Evolutionary conservation across 2,113 vertebrate genomes (phyloP), one percentile per base, ranked within the genome.

Genomic region (Ochotona curzoniae): DNA sequence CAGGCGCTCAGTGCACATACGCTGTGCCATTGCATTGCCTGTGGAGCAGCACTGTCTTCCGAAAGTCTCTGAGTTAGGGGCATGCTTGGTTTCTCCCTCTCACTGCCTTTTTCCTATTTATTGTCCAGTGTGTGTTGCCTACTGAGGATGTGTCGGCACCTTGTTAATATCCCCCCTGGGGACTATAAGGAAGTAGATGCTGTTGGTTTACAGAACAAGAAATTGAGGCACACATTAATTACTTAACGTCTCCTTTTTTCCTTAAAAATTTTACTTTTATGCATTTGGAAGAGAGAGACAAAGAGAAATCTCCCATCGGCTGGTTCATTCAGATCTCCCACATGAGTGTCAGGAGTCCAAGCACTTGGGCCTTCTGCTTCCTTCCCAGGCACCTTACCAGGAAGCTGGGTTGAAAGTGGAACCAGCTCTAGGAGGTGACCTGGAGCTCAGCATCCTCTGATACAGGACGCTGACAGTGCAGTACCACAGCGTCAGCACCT

Each of bases 201-300:
- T 82, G 1, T 89, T 83, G 70, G 49, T 82, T 94, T 93, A 90
- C n/a, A 80, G 64, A 69, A 71, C 82, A 81, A 83, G 49, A 94
- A 93, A 86, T n/a, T 73, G 67, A 93, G 73, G 60, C 67, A 73
- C 47, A 61, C 54, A 61, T 47, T 64, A 69, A 7, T 96, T 88
- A 54, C 30, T 63, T 70, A 26, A 66, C 18, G 49, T 54, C 8
- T 57, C 18, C 6, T 57, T 17, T 57, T 57, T 57, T 57, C 18
- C 18, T 57, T 57, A 20, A 57, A 57, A 18, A 57, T 57, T 57
- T 57, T 57, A 57, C 18, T 20, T 57, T 57, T 57, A 57, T 57
- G 14, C 18, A 57, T 57, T 57, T 57, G 54, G 3, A 57, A 57
- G 54, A 13, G 14, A 57, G 14, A 15, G 54, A 17, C 14, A 57